phyloP scores from a whole-genome alignment of 2,797 vertebrate genomes.

The Anolis apletophallus region DNA sequence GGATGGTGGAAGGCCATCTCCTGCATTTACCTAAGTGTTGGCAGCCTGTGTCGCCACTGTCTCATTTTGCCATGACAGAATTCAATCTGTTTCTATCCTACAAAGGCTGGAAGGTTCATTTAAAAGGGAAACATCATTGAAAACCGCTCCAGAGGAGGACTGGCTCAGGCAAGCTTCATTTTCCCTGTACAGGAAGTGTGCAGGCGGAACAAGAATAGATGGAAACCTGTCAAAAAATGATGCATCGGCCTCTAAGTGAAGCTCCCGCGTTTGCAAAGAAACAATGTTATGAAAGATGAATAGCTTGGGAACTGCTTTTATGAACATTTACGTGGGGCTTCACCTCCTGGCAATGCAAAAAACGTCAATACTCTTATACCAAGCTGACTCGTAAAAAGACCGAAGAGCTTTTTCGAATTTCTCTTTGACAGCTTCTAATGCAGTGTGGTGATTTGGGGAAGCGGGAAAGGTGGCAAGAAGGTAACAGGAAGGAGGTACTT shows the following conservation, averaged over 20 bases:
- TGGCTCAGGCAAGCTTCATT: constrained; percentile 42
- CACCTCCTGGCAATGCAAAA: constrained; percentile 73
- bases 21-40: constrained; percentile 16
- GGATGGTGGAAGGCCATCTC: constrained; percentile 24
- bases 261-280: constrained; percentile 73
- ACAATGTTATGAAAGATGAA: constrained; percentile 78
- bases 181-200: constrained; percentile 42
- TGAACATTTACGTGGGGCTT: constrained; percentile 74
- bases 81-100: constrained; percentile 5
- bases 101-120: constrained; percentile 4
- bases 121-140: constrained; percentile 13
- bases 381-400: constrained; percentile 67
- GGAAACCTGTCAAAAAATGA: constrained; percentile 74
- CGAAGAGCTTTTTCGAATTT: constrained; percentile 55
- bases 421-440: constrained; percentile 56
- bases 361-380: constrained; percentile 56
- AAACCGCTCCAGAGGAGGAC: constrained; percentile 23
- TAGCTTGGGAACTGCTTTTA: constrained; percentile 77
- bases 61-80: not conserved
- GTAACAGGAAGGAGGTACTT: constrained; percentile 50
- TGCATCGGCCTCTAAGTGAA: constrained; percentile 72
- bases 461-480: constrained; percentile 10
- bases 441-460: constrained; percentile 53
- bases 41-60: not conserved
- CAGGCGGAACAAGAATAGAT: constrained; percentile 68